Base-by-base conservation (phyloP, 2,888 invertebrate genomes). In the Autographa pulchrina region DNA sequence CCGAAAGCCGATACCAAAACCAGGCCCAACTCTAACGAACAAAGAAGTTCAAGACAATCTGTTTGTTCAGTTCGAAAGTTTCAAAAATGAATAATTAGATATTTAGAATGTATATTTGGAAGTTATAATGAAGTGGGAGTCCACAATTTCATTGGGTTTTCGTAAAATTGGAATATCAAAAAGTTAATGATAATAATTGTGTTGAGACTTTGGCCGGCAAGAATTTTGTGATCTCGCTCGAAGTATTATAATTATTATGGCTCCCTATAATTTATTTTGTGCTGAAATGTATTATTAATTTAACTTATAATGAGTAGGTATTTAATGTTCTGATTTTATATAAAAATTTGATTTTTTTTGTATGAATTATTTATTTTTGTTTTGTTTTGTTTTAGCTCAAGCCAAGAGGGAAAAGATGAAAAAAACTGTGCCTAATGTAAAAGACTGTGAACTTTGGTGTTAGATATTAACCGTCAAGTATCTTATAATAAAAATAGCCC, bases 31-130 rank as follows among this genome's bases (percentile, higher is more conserved):
- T 62, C 72, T 70, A 65, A 0, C 41, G 18, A 62, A 20, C 72
- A 71, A 70, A 64, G 32, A 79, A 80, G 52, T 80, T 77, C 31
- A 70, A 73, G 71, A 74, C 75, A 70, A 77, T 74, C 82, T 77
- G 75, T 76, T 82, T 75, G 70, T 71, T 69, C 73, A 63, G 64
- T 71, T 61, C 38, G 16, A 65, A 80, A 78, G 65, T 80, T 80
- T 61, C 2, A 18, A 70, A 80, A 83, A 82, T 72, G 68, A 77
- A 80, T 78, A 77, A 82, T 82, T 77, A 64, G 68, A 70, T 78
- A 72, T 72, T 77, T 74, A 59, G 62, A 69, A 70, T 78, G 76
- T 68, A 76, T 83, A 75, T 78, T 75, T 68, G 64, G 52, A 60
- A 78, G 58, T 76, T 73, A 61, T 72, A 73, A 74, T 66, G 16